A percentile compares a stretch with the other conserved stretches of the same genome.
Evolutionary conservation across 2,113 vertebrate genomes (phyloP).

Genomic region (Cololabis saira): DNA sequence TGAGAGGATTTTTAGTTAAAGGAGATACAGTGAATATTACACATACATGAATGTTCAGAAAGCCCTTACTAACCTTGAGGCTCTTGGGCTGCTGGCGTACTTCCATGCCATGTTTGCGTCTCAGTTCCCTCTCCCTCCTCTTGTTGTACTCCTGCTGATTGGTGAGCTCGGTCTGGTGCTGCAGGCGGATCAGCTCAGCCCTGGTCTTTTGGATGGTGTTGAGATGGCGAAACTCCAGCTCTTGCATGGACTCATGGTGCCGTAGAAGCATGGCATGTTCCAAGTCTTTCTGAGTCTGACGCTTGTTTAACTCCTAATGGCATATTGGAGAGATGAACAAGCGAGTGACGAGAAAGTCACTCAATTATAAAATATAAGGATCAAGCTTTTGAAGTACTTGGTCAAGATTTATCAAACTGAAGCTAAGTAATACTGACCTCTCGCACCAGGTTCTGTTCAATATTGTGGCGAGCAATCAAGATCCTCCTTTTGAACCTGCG

Average conservation of each 20-base stretch:
- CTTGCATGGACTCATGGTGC: slow-evolving; percentile 99
- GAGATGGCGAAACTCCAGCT: slow-evolving; percentile 97
- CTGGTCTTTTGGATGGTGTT: slow-evolving; percentile 95
- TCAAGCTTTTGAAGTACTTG: neutral
- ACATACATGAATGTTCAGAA: neutral
- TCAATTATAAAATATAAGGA: neutral
- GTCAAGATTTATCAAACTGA: neutral
- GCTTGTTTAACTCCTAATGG: slow-evolving; percentile 94
- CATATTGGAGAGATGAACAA: slow-evolving; percentile 4
- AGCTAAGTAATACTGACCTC: slow-evolving; percentile 82
- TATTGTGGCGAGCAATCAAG: slow-evolving; percentile 94
- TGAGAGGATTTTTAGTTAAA: too few species aligned
- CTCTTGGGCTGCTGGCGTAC: slow-evolving; percentile 99
- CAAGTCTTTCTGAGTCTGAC: slow-evolving; percentile 97
- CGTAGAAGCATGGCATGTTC: slow-evolving; percentile 98
- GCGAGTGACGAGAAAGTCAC: neutral
- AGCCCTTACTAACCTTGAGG: slow-evolving; percentile 86
- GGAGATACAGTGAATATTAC: too few species aligned
- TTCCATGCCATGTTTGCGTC: slow-evolving; percentile 97
- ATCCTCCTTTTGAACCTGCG: slow-evolving; percentile 96
- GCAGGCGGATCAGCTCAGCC: slow-evolving; percentile 93
- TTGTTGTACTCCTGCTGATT: slow-evolving; percentile 99
- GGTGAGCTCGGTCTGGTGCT: slow-evolving; percentile 98
- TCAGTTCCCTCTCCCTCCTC: slow-evolving; percentile 93
- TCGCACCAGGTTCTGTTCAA: slow-evolving; percentile 94